phyloP scores from a whole-genome alignment of 2,113 vertebrate species.

The Oreochromis niloticus region DNA sequence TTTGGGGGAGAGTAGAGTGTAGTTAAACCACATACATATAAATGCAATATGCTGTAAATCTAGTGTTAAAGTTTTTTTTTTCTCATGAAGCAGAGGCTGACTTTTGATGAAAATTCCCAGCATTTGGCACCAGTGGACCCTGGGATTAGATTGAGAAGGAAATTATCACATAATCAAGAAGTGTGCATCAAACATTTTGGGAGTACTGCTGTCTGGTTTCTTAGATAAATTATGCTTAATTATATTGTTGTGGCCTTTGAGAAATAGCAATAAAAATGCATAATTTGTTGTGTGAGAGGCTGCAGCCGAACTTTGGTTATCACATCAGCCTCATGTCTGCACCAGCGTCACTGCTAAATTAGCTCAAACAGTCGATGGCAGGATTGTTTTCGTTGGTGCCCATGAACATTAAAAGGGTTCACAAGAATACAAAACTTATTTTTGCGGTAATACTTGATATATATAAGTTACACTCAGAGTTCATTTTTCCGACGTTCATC shows the following conservation, averaged over 20 bases:
- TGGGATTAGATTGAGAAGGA: neutral
- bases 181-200: neutral
- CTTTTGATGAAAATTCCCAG: neutral
- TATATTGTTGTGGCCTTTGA: neutral
- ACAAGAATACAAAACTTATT: neutral
- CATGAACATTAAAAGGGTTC: neutral
- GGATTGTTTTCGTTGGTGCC: neutral
- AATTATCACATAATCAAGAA: neutral
- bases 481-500: accelerated
- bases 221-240: neutral
- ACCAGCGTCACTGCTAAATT: neutral
- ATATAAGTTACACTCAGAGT: neutral
- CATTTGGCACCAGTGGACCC: neutral
- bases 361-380: neutral
- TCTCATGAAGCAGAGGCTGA: neutral
- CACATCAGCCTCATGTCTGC: neutral
- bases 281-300: neutral
- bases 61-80: neutral
- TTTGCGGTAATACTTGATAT: neutral
- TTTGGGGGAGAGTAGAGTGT: neutral
- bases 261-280: neutral
- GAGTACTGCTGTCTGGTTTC: neutral
- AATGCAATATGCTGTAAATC: neutral
- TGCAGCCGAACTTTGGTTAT: neutral
- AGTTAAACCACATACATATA: neutral